Conservation (phyloP, 1,140 invertebrate genomes). For the Oryzaephilus surinamensis region DNA sequence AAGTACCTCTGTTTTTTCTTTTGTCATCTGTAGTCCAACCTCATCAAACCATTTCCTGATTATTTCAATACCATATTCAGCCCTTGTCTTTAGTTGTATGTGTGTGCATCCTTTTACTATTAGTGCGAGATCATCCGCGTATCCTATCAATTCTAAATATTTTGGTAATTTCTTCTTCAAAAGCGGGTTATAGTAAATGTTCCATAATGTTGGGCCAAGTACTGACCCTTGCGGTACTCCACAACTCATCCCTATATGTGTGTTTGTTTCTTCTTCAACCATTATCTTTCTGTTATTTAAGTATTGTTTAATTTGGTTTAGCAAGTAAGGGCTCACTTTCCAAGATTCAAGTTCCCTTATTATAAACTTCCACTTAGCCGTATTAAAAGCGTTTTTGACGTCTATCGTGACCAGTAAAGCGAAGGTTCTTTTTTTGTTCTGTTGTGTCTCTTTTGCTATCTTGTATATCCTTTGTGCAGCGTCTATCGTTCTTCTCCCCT, state of each 20-base stretch:
- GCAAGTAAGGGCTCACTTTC: constrained; percentile 3
- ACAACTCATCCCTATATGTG: constrained; percentile 19
- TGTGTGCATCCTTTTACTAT: constrained; percentile 18
- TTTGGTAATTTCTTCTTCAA: constrained; percentile 19
- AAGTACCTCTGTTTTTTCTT: too few species aligned
- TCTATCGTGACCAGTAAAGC: constrained; percentile 13
- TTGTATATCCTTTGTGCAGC: constrained; percentile 19
- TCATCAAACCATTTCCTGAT: too few species aligned
- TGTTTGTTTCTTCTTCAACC: constrained; percentile 15
- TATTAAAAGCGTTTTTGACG: constrained; percentile 20
- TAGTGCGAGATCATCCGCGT: constrained; percentile 17
- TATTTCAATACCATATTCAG: too few species aligned
- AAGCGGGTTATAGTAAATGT: constrained; percentile 25
- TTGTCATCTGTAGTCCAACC: too few species aligned
- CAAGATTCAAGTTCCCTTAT: constrained; percentile 1
- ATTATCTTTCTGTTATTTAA: constrained; percentile 5
- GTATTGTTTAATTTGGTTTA: constrained; percentile 5
- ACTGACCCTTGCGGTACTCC: constrained; percentile 38
- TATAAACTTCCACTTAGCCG: constrained; percentile 12
- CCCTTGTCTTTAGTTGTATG: background rate
- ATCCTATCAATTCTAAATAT: constrained; percentile 15
- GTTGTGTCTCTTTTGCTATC: constrained; percentile 22
- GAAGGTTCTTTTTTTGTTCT: constrained; percentile 7
- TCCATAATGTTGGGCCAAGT: constrained; percentile 30
- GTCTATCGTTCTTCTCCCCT: constrained; percentile 30